A percentile compares a stretch with the other conserved stretches of the same genome.
Conservation (phyloP, 2,888 invertebrate species). For the Lepidocyrtoides sp. region DNA sequence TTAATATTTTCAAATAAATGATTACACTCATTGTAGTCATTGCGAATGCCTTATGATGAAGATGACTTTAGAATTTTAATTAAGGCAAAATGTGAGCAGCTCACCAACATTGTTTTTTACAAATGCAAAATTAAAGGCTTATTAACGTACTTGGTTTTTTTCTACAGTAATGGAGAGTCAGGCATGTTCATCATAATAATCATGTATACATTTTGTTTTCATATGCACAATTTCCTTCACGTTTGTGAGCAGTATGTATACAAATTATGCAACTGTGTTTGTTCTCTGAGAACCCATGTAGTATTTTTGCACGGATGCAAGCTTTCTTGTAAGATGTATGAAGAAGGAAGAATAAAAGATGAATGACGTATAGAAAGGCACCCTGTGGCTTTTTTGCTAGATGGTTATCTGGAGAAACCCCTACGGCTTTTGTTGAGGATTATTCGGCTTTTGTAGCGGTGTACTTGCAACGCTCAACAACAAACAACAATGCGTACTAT, state of each 20-base stretch:
- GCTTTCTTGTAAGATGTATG: not conserved
- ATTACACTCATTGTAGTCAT: not conserved
- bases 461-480: not conserved
- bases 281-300: not conserved
- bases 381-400: conserved; percentile 62
- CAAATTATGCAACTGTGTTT: conserved; percentile 30
- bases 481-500: not conserved
- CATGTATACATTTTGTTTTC: conserved; percentile 25
- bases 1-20: no score
- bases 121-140: no score
- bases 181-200: not conserved
- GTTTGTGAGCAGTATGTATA: not conserved
- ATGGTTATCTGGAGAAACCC: conserved; percentile 76
- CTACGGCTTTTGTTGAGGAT: conserved; percentile 50
- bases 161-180: not conserved
- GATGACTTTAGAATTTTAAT: conserved; percentile 37
- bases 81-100: not conserved
- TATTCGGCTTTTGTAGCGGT: conserved; percentile 50
- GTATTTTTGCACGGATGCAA: conserved; percentile 6
- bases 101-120: not conserved
- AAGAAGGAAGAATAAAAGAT: conserved; percentile 45
- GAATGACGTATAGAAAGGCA: conserved; percentile 73
- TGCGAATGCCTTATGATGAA: not conserved
- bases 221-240: not conserved
- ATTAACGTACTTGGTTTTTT: not conserved